Base-by-base conservation (phyloP, 2,113 vertebrate genomes). In the Carlito syrichta region DNA sequence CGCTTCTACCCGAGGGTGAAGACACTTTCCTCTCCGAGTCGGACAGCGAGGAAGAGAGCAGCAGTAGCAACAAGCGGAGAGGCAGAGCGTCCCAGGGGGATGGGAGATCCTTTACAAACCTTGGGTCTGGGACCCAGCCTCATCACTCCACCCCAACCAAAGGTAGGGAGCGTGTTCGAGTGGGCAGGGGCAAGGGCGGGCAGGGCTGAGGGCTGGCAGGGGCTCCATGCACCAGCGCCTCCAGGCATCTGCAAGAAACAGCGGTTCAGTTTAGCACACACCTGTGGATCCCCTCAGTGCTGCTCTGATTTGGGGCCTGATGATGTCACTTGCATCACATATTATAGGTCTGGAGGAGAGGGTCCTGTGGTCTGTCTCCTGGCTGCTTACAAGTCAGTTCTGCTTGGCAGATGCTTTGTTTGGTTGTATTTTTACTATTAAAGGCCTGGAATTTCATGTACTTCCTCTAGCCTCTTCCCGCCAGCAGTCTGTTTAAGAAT, bases 101-200 rank as follows among this genome's bases (percentile, higher is more conserved):
- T 2, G 6, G 76, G 8, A 86, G 35, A 54, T 40, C 97, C 27
- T 56, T 62, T 0, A 3, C n/a, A 1, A 96, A 89, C 82, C 23
- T 63, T 2, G 8, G 30, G n/a, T 81, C 71, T 5, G 83, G 91
- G 48, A 63, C 90, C 2, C 97, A 95, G 63, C 85, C 91, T 4
- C 95, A 81, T 22, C 98, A 98, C 68, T 96, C 98, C 71, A 71
- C 97, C 11, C 88, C 97, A 0, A 25, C 69, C 79, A 99, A 98
- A 98, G 98, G 99, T 99, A 97, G 35, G 45, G 19, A 40, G 1
- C 35, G 9, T 23, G 5, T 30, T n/a, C n/a, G n/a, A n/a, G n/a
- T n/a, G n/a, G n/a, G n/a, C n/a, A n/a, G n/a, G n/a, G n/a, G n/a
- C n/a, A n/a, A n/a, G n/a, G n/a, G n/a, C n/a, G n/a, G 13, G 19